Conservation (phyloP, 2,888 invertebrate species). For the Neoaliturus tenellus region DNA sequence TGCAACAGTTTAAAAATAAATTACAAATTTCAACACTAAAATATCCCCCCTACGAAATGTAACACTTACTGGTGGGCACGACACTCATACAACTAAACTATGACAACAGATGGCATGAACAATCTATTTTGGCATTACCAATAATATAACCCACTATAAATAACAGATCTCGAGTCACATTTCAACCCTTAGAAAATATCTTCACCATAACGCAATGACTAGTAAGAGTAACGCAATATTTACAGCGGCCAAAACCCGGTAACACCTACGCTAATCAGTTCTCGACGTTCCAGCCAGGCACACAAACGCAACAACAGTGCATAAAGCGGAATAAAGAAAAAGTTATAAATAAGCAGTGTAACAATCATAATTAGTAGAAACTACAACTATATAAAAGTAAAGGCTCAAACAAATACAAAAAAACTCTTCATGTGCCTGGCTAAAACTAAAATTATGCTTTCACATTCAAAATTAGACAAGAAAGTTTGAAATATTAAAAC, state of each 20-base stretch:
- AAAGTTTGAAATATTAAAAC: neutral
- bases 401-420: neutral
- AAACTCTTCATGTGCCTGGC: constrained; percentile 30
- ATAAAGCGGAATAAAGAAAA: neutral
- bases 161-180: constrained; percentile 50
- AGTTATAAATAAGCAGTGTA: constrained; percentile 5
- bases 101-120: constrained; percentile 47
- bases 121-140: constrained; percentile 50
- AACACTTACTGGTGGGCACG: constrained; percentile 48
- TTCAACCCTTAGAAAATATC: constrained; percentile 49
- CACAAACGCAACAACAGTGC: constrained; percentile 26
- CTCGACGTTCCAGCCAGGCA: constrained; percentile 33
- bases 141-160: constrained; percentile 50
- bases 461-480: constrained; percentile 7
- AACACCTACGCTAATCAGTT: constrained; percentile 46
- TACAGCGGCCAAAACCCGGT: constrained; percentile 43
- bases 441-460: constrained; percentile 39
- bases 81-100: constrained; percentile 51
- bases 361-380: constrained; percentile 25
- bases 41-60: constrained; percentile 43
- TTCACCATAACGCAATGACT: constrained; percentile 51
- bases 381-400: neutral
- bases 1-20: constrained; percentile 47
- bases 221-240: constrained; percentile 48
- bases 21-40: constrained; percentile 51